Evolutionary conservation across 2,888 invertebrate species (phyloP), one percentile per base, ranked within the genome.

Genomic region (Cheilosia vulpina): DNA sequence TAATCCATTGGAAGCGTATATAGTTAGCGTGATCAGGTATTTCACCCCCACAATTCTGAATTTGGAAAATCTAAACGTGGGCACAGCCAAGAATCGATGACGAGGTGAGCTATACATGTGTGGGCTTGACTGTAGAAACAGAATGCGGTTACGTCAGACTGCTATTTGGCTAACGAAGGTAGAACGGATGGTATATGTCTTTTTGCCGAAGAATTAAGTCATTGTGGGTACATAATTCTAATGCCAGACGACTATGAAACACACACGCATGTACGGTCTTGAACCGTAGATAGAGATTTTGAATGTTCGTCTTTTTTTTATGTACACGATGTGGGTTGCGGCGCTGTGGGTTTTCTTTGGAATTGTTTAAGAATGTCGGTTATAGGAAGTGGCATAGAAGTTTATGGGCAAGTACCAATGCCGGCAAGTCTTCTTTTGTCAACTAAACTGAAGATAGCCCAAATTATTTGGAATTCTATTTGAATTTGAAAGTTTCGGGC

Each of bases 61-160:
- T 82, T 76, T 65, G 52, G 77, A 52, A 76, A 53, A 65, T 63
- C 60, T 15, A 15, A 63, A 63, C 68, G 83, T 75, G 83, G 68
- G 83, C 34, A 57, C 47, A 53, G 68, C 17, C 4, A 47, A 47
- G 55, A 52, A 62, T 55, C 21, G 27, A 72, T 57, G 58, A 73
- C 63, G 66, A 69, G 68, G 50, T 31, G 47, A 57, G 45, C 41
- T 68, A 13, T 68, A 13, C 27, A 15, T 24, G 71, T 66, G 79
- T 80, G 75, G 75, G 83, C 55, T 73, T 66, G 52, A 31, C 69
- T 65, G 31, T 75, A 17, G 31, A 52, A 68, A 21, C 24, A 84
- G 65, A 71, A 75, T 60, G 68, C 53, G 81, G 58, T 79, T 79
- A 79, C 73, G 79, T 79, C 79, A 78, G 66, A 27, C 52, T 45